These are phyloP conservation scores for Colistium nudipinnis DNA, from an alignment of 2,113 vertebrate species.

Conservation along the genomic window DNA sequence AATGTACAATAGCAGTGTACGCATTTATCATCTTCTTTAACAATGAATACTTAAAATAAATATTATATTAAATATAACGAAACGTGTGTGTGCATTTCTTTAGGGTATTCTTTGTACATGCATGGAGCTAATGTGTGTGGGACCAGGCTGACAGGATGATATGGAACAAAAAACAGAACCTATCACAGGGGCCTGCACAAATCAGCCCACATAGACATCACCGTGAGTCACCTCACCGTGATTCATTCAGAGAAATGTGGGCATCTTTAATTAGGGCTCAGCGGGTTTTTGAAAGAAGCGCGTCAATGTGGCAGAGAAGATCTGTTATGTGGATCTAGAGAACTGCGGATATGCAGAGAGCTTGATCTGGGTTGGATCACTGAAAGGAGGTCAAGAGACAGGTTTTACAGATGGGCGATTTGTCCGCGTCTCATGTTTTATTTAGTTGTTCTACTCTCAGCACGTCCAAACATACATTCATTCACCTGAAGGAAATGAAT, in stretches of 20 bases:
- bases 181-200: constrained; percentile 4
- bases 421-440: background rate
- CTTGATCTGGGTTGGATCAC: background rate
- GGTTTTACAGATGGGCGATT: background rate
- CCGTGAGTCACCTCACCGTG: constrained; percentile 21
- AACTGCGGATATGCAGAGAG: too few relatives aligned
- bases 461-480: too few relatives aligned
- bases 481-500: too few relatives aligned
- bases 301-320: constrained; percentile 3
- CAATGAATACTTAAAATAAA: too few relatives aligned
- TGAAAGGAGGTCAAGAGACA: background rate
- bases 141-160: background rate
- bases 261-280: constrained; percentile 4
- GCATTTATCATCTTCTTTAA: too few relatives aligned
- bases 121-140: background rate
- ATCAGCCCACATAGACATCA: constrained; percentile 39
- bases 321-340: background rate
- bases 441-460: too few relatives aligned
- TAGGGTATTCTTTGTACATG: background rate
- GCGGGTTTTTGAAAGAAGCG: background rate
- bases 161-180: constrained; percentile 15
- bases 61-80: too few relatives aligned
- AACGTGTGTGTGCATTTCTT: background rate
- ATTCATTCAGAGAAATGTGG: constrained; percentile 25
- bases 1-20: too few relatives aligned